Conservation (phyloP, 1,140 invertebrate genomes). For the Temnothorax curvispinosus region DNA sequence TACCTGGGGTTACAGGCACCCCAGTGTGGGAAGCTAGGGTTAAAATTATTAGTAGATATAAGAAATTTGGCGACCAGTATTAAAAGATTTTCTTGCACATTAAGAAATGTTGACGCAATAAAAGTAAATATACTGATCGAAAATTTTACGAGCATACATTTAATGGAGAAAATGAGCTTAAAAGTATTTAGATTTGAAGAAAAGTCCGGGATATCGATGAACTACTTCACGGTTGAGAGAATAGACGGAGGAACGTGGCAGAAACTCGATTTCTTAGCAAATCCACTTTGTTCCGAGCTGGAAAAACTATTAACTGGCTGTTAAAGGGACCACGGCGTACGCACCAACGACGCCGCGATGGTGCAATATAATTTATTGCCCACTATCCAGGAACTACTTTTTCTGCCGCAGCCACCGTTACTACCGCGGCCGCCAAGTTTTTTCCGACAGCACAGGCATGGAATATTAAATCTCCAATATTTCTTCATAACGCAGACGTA, state of each 20-base stretch:
- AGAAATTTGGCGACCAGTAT: not conserved
- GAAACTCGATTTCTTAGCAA: constrained; percentile 57
- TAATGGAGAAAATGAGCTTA: not conserved
- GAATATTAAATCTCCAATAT: constrained; percentile 74
- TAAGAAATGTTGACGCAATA: not conserved
- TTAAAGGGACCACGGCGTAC: constrained; percentile 62
- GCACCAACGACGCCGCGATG: constrained; percentile 16
- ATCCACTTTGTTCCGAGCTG: constrained; percentile 43
- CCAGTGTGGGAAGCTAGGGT: no score
- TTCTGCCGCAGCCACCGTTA: constrained; percentile 33
- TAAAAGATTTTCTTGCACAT: not conserved
- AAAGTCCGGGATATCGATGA: not conserved
- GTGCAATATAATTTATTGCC: constrained; percentile 68
- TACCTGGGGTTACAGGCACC: no score
- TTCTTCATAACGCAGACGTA: constrained; percentile 54
- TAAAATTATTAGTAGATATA: not conserved
- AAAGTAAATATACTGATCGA: not conserved
- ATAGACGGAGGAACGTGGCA: not conserved
- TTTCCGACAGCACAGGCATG: constrained; percentile 38
- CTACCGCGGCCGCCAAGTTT: constrained; percentile 30
- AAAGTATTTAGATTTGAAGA: not conserved
- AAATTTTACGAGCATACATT: not conserved
- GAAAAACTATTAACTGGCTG: constrained; percentile 71
- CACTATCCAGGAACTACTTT: constrained; percentile 45
- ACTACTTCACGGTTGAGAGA: constrained; percentile 4